Evolutionary conservation across 64 coral and sea anemone genomes (phyloP), one percentile per base, ranked within the genome.

Genomic region (Astreopora myriophthalma): DNA sequence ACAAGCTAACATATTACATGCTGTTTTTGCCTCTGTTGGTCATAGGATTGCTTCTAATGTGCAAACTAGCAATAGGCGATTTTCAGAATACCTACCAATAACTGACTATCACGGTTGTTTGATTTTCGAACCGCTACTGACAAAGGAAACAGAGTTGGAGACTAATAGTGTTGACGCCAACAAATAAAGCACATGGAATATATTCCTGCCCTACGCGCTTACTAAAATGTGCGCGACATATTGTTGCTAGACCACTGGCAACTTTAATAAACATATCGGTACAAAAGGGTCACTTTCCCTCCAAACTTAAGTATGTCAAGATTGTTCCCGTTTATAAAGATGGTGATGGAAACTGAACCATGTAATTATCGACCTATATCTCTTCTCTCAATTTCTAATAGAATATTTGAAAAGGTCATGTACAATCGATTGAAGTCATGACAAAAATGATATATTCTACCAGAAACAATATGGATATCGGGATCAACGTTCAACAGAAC

Each of bases 261-360:
- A 89, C 48, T 49, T 74, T 77, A 55, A 63, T 89, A 66, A 89
- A 62, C 19, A 3, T 57, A 65, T 89, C 87, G 32, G 87, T 89
- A 17, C 70, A 67, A 67, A 67, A 24, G 25, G 87, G 72, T 32
- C 29, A 55, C 33, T 76, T 58, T 34, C 69, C 86, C 20, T 34
- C 28, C 0, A 87, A 70, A 37, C 61, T 38, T 40, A 76, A 76
- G 13, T 26, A 87, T 1, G 64, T 48, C 22, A 88, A 88, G 58
- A 73, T 88, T 30, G 40, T 87, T 52, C 85, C 66, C n/a, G 3
- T 87, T 46, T 73, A 10, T 25, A 67, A 67, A 67, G 63, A 67
- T 27, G 57, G 63, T 24, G 63, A 27, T 8, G 24, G 63, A 67
- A 67, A 22, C 22, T 67, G 63, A 67, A 67, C 63, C 63, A 27